Evolutionary conservation across 2,113 vertebrate genomes (phyloP).

Genomic region (Caranx melampygus): DNA sequence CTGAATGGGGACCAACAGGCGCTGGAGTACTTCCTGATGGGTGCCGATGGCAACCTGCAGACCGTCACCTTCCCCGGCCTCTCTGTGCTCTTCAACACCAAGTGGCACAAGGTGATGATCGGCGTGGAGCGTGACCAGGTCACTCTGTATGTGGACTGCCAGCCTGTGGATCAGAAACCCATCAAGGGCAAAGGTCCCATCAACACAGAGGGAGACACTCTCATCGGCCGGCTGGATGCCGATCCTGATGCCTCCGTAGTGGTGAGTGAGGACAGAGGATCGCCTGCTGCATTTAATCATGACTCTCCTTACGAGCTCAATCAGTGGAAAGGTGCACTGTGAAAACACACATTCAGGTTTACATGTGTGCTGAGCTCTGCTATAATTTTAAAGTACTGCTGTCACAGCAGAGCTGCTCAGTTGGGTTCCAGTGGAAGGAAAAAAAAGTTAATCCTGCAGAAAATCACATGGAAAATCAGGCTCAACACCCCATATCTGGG

Average conservation of each 20-base stretch:
- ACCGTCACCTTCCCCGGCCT: constrained; percentile 84
- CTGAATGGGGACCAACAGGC: constrained; percentile 86
- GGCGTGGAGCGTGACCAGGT: constrained; percentile 84
- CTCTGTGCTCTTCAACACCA: constrained; percentile 86
- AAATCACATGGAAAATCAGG: constrained; percentile 55
- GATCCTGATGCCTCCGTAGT: constrained; percentile 84
- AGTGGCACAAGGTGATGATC: constrained; percentile 89
- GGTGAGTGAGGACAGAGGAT: constrained; percentile 72
- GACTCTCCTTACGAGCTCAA: constrained; percentile 8
- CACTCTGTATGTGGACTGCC: constrained; percentile 86
- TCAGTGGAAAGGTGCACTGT: constrained; percentile 42
- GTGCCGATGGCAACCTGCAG: constrained; percentile 83
- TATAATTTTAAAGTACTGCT: constrained; percentile 70
- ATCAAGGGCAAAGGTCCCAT: constrained; percentile 86
- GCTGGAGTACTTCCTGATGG: constrained; percentile 86
- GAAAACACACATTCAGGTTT: constrained; percentile 54
- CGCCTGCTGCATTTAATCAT: constrained; percentile 41
- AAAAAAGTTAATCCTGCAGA: constrained; percentile 52
- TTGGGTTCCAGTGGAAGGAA: constrained; percentile 50
- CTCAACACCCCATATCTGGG: constrained; percentile 31
- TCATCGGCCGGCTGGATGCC: constrained; percentile 84
- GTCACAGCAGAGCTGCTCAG: constrained; percentile 68
- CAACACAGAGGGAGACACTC: constrained; percentile 86
- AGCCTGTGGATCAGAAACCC: constrained; percentile 83
- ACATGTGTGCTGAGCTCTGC: constrained; percentile 63